Percentiles rank a stretch among this genome's conserved stretches.
Evolutionary conservation across 2,797 vertebrate species (phyloP).

Genomic region (Syndactyla subalaris): DNA sequence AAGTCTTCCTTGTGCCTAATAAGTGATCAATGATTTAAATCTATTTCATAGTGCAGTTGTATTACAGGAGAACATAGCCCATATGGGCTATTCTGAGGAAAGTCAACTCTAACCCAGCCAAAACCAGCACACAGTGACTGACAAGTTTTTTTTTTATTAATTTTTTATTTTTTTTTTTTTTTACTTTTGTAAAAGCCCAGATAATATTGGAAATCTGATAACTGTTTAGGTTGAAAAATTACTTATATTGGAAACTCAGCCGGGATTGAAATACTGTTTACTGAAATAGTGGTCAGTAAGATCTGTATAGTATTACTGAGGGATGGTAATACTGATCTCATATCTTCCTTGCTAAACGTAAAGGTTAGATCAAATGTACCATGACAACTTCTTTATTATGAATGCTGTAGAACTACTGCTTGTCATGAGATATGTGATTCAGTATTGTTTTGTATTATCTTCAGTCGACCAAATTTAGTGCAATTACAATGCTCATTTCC

Average conservation of each 20-base stretch:
- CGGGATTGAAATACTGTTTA: background rate
- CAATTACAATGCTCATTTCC: background rate
- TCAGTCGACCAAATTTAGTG: background rate
- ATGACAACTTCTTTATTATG: background rate
- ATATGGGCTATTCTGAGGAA: background rate
- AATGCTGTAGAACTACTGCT: background rate
- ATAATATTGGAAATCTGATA: background rate
- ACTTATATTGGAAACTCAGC: background rate
- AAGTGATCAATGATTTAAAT: background rate
- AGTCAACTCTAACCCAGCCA: background rate
- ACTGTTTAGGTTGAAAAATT: background rate
- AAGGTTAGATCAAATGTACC: background rate
- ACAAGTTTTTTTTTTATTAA: background rate
- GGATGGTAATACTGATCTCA: background rate
- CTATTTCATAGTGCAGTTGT: background rate
- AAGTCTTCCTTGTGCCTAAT: background rate
- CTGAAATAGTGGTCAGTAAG: background rate
- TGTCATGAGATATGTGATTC: background rate
- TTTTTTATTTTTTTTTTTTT: background rate
- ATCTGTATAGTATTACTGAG: background rate
- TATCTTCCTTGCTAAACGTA: background rate
- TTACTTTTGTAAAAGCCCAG: background rate
- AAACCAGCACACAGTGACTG: background rate
- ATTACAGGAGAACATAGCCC: background rate
- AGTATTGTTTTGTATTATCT: background rate